phyloP scores from a whole-genome alignment of 2,797 vertebrate species.

The Mus caroli region DNA sequence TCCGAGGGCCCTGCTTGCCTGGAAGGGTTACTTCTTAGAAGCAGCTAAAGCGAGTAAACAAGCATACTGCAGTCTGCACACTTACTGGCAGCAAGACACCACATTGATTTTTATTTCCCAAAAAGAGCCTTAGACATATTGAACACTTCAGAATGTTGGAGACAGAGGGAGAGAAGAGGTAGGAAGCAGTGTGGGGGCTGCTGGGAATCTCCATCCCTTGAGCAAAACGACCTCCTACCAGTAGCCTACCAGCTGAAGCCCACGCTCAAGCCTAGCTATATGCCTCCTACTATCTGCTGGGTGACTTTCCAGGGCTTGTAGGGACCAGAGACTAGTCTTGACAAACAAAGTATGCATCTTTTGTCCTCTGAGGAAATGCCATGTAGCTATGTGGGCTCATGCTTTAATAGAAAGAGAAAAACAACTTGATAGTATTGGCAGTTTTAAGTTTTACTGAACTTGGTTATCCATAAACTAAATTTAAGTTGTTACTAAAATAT shows the following conservation, averaged over 20 bases:
- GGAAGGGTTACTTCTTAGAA: not conserved
- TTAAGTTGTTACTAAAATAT: not conserved
- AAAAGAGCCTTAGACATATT: not conserved
- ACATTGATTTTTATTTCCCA: not conserved
- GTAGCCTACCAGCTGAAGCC: fast-evolving
- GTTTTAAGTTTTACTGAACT: not conserved
- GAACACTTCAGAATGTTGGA: not conserved
- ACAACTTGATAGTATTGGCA: too few species aligned
- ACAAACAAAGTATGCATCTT: fast-evolving
- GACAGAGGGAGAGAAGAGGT: not conserved
- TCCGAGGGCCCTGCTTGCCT: not conserved
- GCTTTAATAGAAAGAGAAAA: not conserved
- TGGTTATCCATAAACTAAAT: not conserved
- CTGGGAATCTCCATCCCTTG: not conserved
- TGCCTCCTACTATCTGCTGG: fast-evolving
- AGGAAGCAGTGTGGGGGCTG: fast-evolving
- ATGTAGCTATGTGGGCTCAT: not conserved
- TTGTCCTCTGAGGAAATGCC: not conserved
- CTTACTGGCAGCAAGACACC: not conserved
- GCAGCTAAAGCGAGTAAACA: fast-evolving
- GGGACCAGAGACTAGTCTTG: not conserved
- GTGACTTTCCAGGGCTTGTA: not conserved
- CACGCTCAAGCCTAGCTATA: not conserved
- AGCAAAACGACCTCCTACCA: not conserved
- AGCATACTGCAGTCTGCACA: fast-evolving